phyloP scores from a whole-genome alignment of 2,113 vertebrate genomes.

The Pelodiscus sinensis region DNA sequence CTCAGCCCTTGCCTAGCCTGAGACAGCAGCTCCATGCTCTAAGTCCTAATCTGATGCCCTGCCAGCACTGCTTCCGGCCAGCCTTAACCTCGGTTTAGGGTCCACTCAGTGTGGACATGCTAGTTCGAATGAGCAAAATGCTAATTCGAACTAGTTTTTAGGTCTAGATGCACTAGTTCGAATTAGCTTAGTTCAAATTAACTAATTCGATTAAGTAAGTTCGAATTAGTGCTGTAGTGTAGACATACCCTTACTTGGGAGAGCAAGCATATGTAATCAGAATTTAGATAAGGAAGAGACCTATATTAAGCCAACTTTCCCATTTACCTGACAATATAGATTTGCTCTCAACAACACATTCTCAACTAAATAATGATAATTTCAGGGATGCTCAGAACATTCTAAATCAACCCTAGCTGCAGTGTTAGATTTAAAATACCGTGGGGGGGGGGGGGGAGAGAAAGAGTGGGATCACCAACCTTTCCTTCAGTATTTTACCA shows the following conservation, averaged over 20 bases:
- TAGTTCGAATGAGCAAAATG: no score
- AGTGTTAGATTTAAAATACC: background rate
- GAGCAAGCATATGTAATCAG: background rate
- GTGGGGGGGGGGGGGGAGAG: background rate
- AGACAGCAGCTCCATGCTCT: no score
- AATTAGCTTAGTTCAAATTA: no score
- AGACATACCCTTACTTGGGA: background rate
- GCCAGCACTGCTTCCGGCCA: no score
- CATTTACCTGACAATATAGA: background rate
- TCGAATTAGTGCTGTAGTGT: no score
- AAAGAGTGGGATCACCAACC: background rate
- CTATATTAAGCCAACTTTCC: fast-evolving
- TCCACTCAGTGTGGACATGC: no score
- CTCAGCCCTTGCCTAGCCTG: no score
- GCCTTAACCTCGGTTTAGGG: no score
- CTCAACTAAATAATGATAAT: background rate
- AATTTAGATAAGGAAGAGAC: background rate
- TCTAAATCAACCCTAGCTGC: fast-evolving
- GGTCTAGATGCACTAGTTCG: no score
- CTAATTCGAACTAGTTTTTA: no score
- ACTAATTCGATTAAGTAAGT: no score
- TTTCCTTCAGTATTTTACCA: background rate
- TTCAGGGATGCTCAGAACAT: background rate
- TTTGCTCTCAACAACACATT: background rate
- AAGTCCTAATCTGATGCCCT: no score